A percentile compares a stretch with the other conserved stretches of the same genome.
phyloP scores from a whole-genome alignment of 2,888 invertebrate species.

The Limnephilus marmoratus region DNA sequence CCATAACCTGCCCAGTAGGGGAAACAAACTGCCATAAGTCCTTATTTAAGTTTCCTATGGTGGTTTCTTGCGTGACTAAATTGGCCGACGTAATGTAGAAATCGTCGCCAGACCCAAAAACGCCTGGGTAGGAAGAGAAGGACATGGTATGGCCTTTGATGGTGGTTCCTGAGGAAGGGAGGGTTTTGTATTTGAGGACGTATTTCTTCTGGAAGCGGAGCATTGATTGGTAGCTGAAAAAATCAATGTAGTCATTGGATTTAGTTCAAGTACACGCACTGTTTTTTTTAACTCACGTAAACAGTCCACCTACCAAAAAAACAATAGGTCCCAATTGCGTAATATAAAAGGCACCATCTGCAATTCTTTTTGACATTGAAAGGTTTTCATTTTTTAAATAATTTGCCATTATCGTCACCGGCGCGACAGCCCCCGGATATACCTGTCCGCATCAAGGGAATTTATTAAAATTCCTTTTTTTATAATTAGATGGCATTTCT shows the following conservation, averaged over 20 bases:
- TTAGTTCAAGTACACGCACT: neutral
- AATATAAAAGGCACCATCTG: no score
- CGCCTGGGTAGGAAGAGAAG: conserved; percentile 81
- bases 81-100: conserved; percentile 81
- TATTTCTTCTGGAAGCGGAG: conserved; percentile 82
- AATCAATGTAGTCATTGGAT: neutral
- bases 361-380: neutral
- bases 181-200: conserved; percentile 75
- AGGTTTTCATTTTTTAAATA: neutral
- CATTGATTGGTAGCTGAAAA: conserved; percentile 80
- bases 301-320: no score
- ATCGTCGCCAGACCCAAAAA: conserved; percentile 79
- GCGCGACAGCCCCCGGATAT: no score
- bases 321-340: no score
- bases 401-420: neutral
- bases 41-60: conserved; percentile 82
- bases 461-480: no score
- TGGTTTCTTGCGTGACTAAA: conserved; percentile 81
- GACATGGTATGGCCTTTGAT: conserved; percentile 79
- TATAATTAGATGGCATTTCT: no score
- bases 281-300: no score
- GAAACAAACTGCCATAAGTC: conserved; percentile 71
- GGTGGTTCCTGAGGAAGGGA: conserved; percentile 67
- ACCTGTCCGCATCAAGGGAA: no score
- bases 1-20: conserved; percentile 75